phyloP scores from a whole-genome alignment of 2,888 invertebrate species.

The Sycophila texana region DNA sequence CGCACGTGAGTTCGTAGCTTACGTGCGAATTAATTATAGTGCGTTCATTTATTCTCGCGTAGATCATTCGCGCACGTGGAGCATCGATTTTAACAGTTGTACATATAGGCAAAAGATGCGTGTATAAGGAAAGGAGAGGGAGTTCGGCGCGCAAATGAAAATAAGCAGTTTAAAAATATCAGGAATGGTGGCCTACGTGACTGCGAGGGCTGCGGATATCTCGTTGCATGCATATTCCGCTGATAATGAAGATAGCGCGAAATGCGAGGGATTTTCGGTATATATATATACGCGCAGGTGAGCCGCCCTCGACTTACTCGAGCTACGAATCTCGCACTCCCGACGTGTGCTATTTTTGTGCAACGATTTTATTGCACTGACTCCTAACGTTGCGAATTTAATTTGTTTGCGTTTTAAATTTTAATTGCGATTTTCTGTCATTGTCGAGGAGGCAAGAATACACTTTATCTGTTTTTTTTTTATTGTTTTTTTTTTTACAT shows the following conservation, averaged over 20 bases:
- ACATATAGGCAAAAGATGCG: neutral
- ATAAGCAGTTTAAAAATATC: conserved; percentile 2
- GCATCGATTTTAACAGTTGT: too few relatives aligned
- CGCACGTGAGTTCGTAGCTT: too few relatives aligned
- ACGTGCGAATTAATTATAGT: too few relatives aligned
- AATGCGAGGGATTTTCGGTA: neutral
- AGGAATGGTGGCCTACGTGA: conserved; percentile 14
- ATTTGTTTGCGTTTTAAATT: neutral
- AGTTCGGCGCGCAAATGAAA: neutral
- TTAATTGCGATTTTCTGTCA: neutral
- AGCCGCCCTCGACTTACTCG: too few relatives aligned
- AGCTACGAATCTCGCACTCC: too few relatives aligned
- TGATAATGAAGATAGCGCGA: conserved; percentile 30
- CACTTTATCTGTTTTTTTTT: too few relatives aligned
- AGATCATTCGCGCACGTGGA: too few relatives aligned
- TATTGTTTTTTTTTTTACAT: too few relatives aligned
- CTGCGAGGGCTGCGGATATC: conserved; percentile 5
- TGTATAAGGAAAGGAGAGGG: neutral
- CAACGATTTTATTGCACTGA: neutral
- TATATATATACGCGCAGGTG: neutral
- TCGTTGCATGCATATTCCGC: conserved; percentile 29
- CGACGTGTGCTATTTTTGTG: neutral
- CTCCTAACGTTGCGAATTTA: neutral
- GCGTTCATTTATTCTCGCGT: too few relatives aligned
- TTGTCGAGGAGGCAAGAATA: neutral